Evolutionary conservation across 2,797 vertebrate species (phyloP).

Genomic region (Serranus cabrilla): DNA sequence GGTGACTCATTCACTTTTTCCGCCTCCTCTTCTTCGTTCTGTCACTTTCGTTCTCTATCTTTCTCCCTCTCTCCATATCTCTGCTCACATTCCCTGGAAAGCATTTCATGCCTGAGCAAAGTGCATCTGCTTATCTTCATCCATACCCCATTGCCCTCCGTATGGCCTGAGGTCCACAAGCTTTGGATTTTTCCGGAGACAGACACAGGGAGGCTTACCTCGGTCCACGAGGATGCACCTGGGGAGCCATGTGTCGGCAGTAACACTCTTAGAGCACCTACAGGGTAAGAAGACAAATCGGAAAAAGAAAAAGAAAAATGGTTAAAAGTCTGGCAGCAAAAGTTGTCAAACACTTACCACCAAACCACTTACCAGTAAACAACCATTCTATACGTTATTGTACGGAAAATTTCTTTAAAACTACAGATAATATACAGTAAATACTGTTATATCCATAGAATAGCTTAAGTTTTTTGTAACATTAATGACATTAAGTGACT

Average conservation of each 20-base stretch:
- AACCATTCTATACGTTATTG: too few relatives aligned
- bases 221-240: slow-evolving; percentile 25
- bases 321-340: too few relatives aligned
- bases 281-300: neutral
- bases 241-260: slow-evolving; percentile 28
- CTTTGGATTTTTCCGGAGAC: slow-evolving; percentile 20
- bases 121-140: slow-evolving; percentile 58
- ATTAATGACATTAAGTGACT: too few relatives aligned
- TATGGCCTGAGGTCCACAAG: slow-evolving; percentile 42
- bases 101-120: slow-evolving; percentile 69
- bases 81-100: slow-evolving; percentile 62
- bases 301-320: too few relatives aligned
- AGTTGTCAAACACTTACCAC: too few relatives aligned
- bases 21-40: slow-evolving; percentile 53
- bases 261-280: slow-evolving; percentile 2
- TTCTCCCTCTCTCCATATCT: slow-evolving; percentile 44
- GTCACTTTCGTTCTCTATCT: slow-evolving; percentile 62
- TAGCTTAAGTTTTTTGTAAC: too few relatives aligned
- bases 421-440: too few relatives aligned
- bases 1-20: slow-evolving; percentile 72
- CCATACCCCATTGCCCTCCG: slow-evolving; percentile 47
- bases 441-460: too few relatives aligned
- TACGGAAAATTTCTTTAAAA: too few relatives aligned
- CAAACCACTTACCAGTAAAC: too few relatives aligned
- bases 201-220: slow-evolving; percentile 26